Base-by-base conservation (phyloP, 2,113 vertebrate genomes). In the Oophaga pumilio region DNA sequence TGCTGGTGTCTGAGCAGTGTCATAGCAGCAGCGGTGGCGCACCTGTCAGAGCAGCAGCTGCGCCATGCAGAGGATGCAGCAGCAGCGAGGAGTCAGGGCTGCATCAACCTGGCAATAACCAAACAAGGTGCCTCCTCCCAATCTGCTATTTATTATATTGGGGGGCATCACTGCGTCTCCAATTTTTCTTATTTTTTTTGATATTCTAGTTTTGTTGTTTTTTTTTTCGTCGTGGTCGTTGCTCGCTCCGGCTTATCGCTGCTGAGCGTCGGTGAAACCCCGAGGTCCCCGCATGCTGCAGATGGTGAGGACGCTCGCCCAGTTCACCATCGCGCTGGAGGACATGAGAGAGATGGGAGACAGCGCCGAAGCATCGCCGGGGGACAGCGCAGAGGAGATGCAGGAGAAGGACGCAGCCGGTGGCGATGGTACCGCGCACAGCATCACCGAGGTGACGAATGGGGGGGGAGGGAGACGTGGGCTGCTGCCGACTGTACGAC, bases 241-340 rank as follows among this genome's bases (percentile, higher is more conserved):
- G 17, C 14, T 13, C 59, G 50, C 12, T 9, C 50, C 11, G 20
- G 76, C 52, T 77, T 43, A 18, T 87, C 85, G 68, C 82, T 85
- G 88, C 76, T 91, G 89, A 79, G 64, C 59, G 89, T 85, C 89
- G 77, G 87, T 85, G 69, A 83, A 62, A 90, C 89, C 90, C 90
- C 89, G 91, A 73, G 92, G 89, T 89, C 82, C 77, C 95, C 96
- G 95, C 92, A 98, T 99, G 97, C 97, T 98, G 94, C 97, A 98
- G 94, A 99, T 98, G 97, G 97, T 99, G 92, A 96, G 96, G 94
- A 98, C 97, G 92, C 95, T 98, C 89, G 97, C 97, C 92, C 97
- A 99, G 94, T 98, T 99, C 95, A 97, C 97, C 94, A 97, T 99
- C 90, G 97, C 97, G 91, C 94, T 99, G 95, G 97, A 99, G 94